These are phyloP conservation scores for Ovis canadensis DNA, from an alignment of 2,113 vertebrate genomes.

Conservation along the genomic window DNA sequence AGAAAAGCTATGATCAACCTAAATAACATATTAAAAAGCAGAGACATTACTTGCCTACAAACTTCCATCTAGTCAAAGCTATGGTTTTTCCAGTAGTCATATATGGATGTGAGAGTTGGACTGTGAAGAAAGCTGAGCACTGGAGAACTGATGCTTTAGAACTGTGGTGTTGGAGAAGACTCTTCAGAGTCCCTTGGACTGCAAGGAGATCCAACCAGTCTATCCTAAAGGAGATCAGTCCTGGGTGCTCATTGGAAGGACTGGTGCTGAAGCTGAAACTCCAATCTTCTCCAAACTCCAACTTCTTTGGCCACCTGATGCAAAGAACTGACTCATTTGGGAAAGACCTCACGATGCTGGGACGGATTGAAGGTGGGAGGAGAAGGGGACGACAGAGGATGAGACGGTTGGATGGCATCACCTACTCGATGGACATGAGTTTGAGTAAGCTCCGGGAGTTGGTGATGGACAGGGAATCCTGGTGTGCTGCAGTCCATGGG, in stretches of 20 bases:
- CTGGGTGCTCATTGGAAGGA: background rate
- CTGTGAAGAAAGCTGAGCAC: background rate
- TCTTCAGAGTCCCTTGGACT: background rate
- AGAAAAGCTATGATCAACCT: background rate
- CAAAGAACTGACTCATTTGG: background rate
- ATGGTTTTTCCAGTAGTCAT: background rate
- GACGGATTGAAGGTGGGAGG: background rate
- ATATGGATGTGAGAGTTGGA: background rate
- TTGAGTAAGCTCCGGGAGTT: background rate
- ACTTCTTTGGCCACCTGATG: background rate
- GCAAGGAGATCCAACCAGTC: background rate
- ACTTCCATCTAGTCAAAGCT: background rate
- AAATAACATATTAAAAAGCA: background rate
- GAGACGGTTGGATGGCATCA: background rate
- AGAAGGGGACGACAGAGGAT: background rate
- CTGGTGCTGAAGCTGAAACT: background rate
- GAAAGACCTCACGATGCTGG: background rate
- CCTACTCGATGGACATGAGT: background rate
- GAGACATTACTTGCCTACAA: background rate
- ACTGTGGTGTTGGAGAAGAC: background rate
- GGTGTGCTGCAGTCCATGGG: background rate
- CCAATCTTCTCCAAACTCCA: background rate
- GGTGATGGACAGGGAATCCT: background rate
- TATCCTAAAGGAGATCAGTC: background rate
- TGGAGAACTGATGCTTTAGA: background rate